Conservation (phyloP, 2,797 vertebrate species). For the Anguilla marmorata region DNA sequence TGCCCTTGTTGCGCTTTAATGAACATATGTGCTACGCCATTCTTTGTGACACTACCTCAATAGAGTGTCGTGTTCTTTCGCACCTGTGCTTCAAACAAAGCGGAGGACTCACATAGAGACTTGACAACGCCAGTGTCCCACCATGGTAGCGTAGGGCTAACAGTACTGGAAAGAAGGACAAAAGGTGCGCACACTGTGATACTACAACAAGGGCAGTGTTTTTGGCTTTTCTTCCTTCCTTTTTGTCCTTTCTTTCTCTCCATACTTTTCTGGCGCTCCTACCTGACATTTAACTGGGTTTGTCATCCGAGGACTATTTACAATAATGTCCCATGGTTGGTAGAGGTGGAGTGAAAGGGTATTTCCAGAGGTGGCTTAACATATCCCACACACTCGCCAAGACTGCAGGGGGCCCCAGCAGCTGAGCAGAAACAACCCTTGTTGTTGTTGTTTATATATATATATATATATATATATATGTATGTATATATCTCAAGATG, state of each 20-base stretch:
- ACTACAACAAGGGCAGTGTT: background rate
- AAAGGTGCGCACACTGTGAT: background rate
- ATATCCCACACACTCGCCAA: background rate
- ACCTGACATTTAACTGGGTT: background rate
- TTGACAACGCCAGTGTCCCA: background rate
- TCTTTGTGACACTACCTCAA: background rate
- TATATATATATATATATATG: too few relatives aligned
- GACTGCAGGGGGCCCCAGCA: background rate
- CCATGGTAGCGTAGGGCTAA: background rate
- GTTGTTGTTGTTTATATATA: background rate
- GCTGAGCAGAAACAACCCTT: background rate
- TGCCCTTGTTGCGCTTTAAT: slow-evolving; percentile 6
- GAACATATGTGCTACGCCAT: background rate
- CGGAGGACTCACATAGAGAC: background rate
- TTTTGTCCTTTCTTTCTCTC: background rate
- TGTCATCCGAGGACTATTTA: background rate
- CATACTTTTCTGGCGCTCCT: background rate
- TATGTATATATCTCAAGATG: too few relatives aligned
- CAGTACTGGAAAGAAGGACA: background rate
- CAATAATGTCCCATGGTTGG: background rate
- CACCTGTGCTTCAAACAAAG: background rate
- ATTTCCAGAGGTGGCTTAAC: background rate
- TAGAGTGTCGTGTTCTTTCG: background rate
- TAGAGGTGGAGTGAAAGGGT: background rate
- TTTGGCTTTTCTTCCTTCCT: background rate